Conservation (phyloP, 1,140 invertebrate genomes). For the Acromyrmex charruanus region DNA sequence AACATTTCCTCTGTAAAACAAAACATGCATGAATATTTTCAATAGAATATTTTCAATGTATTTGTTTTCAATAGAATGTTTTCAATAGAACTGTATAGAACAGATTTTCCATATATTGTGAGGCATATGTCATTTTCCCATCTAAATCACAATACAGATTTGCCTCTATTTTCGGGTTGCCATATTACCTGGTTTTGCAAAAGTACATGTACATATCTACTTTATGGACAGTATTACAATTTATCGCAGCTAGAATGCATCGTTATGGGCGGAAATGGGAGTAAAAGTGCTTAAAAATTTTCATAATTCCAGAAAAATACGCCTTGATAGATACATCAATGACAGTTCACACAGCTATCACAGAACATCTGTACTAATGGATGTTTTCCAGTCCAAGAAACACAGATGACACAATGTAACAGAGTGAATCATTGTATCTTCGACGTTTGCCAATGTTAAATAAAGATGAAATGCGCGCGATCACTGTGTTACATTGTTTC, state of each 20-base stretch:
- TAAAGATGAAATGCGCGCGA: too few relatives aligned
- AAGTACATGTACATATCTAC: slow-evolving; percentile 45
- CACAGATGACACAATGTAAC: too few relatives aligned
- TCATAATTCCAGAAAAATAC: slow-evolving; percentile 57
- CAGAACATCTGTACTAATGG: slow-evolving; percentile 19
- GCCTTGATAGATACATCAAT: slow-evolving; percentile 16
- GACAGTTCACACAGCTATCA: slow-evolving; percentile 31
- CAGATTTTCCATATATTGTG: not conserved
- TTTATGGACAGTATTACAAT: slow-evolving; percentile 52
- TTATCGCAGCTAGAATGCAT: slow-evolving; percentile 34
- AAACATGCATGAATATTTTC: slow-evolving; percentile 10
- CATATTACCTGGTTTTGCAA: not conserved
- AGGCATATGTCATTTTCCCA: not conserved
- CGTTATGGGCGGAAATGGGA: slow-evolving; percentile 66
- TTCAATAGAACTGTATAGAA: slow-evolving; percentile 17
- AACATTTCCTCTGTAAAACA: not conserved
- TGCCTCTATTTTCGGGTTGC: not conserved
- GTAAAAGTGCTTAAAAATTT: slow-evolving; percentile 69
- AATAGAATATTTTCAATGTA: slow-evolving; percentile 8
- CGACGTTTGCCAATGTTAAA: too few relatives aligned
- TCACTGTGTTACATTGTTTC: too few relatives aligned
- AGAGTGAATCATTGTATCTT: too few relatives aligned
- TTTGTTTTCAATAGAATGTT: slow-evolving; percentile 5
- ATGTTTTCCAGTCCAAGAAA: too few relatives aligned
- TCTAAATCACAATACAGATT: slow-evolving; percentile 10